These are phyloP conservation scores for Megalopta genalis DNA, from an alignment of 1,140 invertebrate species.

Conservation along the genomic window DNA sequence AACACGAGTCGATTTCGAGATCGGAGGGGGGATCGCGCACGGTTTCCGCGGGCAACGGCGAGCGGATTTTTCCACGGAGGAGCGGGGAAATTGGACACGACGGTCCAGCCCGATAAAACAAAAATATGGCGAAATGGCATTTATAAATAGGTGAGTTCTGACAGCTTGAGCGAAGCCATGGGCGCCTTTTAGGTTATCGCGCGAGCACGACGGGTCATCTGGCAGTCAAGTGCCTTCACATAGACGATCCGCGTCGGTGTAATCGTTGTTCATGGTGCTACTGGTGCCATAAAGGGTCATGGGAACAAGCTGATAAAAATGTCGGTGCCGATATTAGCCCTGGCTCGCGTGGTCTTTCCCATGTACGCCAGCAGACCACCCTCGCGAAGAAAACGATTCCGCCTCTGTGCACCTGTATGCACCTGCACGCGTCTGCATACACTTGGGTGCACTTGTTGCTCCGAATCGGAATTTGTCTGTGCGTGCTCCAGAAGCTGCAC, in stretches of 20 bases:
- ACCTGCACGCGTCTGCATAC: conserved; percentile 20
- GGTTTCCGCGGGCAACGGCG: no score
- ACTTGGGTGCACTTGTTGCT: conserved; percentile 21
- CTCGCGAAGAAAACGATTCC: neutral
- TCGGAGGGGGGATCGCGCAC: no score
- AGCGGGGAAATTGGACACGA: neutral
- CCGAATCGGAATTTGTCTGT: neutral
- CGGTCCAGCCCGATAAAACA: conserved; percentile 31
- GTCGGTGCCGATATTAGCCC: conserved; percentile 61
- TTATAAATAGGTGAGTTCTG: conserved; percentile 79
- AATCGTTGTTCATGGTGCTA: conserved; percentile 74
- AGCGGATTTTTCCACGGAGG: neutral
- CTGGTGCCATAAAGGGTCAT: conserved; percentile 75
- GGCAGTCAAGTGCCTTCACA: conserved; percentile 78
- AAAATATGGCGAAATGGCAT: conserved; percentile 65
- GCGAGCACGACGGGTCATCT: conserved; percentile 79
- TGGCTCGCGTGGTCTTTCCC: conserved; percentile 25
- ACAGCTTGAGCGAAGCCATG: conserved; percentile 78
- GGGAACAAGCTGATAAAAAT: conserved; percentile 78
- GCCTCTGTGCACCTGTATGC: conserved; percentile 43
- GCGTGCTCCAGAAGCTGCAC: neutral
- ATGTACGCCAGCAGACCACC: conserved; percentile 34
- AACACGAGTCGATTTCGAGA: no score
- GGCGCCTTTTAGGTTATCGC: conserved; percentile 80
- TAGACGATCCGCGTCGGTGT: conserved; percentile 67